phyloP scores from a whole-genome alignment of 2,113 vertebrate genomes.

The Melanocharis versteri region DNA sequence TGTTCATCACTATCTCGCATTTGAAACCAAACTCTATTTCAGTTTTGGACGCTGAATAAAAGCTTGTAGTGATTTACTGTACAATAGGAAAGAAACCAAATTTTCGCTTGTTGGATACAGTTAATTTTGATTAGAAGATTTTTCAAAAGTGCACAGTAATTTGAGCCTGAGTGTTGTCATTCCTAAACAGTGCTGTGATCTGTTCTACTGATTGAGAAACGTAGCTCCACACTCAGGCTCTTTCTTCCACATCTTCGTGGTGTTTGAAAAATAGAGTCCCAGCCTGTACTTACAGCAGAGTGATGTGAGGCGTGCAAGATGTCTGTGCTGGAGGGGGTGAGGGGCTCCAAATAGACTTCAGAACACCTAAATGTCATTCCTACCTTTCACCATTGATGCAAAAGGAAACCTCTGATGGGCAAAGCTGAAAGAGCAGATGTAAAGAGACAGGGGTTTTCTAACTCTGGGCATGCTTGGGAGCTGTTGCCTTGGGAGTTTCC shows the following conservation, averaged over 20 bases:
- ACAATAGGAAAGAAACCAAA: background rate
- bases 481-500: background rate
- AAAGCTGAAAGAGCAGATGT: background rate
- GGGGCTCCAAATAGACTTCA: background rate
- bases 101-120: background rate
- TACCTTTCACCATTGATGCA: background rate
- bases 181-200: background rate
- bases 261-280: background rate
- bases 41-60: background rate
- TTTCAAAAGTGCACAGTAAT: background rate
- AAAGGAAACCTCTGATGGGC: background rate
- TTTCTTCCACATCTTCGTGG: background rate
- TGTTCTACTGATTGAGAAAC: background rate
- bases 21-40: background rate
- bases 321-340: background rate
- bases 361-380: background rate
- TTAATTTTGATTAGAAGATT: background rate
- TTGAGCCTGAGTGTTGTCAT: background rate
- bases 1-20: background rate
- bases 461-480: background rate
- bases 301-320: fast-evolving
- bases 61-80: background rate
- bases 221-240: background rate
- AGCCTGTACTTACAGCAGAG: background rate
- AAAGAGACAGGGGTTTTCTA: background rate